Evolutionary conservation across 2,888 invertebrate species (phyloP).

Genomic region (Muscina levida): DNA sequence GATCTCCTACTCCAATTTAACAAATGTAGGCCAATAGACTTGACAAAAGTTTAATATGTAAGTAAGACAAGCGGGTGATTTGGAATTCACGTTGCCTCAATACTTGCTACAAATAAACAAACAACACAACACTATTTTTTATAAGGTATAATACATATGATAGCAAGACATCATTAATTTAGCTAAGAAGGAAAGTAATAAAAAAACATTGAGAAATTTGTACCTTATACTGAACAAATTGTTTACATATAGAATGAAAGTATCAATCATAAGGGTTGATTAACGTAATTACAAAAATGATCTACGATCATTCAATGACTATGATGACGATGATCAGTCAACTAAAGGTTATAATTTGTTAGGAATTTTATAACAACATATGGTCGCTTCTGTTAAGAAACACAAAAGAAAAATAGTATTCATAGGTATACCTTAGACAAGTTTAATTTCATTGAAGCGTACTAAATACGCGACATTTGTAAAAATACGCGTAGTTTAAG

Average conservation of each 20-base stretch:
- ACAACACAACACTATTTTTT: too few species aligned
- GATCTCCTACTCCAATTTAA: neutral
- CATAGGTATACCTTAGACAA: neutral
- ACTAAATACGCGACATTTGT: constrained; percentile 61
- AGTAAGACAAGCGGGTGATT: constrained; percentile 47
- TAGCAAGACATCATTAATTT: neutral
- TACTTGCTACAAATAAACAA: neutral
- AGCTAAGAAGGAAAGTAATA: constrained; percentile 23
- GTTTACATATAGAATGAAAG: too few species aligned
- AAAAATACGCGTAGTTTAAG: constrained; percentile 52
- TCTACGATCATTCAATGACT: constrained; percentile 51
- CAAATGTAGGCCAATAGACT: constrained; percentile 27
- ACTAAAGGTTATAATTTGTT: neutral
- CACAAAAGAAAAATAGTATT: too few species aligned
- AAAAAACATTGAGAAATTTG: constrained; percentile 1
- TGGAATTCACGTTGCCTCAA: constrained; percentile 7
- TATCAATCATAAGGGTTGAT: too few species aligned
- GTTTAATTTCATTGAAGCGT: constrained; percentile 59
- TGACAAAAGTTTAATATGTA: neutral
- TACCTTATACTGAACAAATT: too few species aligned
- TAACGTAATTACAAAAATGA: constrained; percentile 49
- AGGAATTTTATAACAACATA: constrained; percentile 48
- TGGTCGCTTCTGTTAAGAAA: constrained; percentile 17
- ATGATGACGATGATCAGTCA: neutral
- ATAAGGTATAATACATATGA: too few species aligned